A percentile compares a stretch with the other conserved stretches of the same genome.
Conservation (phyloP, 2,797 vertebrate genomes). For the Pristis pectinata region DNA sequence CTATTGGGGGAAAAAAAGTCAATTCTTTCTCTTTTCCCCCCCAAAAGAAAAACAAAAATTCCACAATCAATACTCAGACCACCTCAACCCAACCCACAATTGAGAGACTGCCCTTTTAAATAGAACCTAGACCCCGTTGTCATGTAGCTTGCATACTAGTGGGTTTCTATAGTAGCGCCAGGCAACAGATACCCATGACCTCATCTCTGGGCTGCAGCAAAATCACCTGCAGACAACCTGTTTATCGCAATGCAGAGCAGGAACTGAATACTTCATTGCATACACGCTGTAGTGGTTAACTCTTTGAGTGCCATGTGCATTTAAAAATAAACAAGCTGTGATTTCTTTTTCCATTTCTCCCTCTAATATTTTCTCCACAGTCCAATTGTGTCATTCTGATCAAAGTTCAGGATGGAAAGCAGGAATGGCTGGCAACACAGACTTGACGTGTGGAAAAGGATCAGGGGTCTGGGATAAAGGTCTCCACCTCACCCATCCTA, state of each 20-base stretch:
- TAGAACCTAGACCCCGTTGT: not conserved
- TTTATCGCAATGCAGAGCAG: conserved; percentile 68
- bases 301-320: not conserved
- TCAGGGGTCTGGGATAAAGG: not conserved
- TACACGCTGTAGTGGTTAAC: not conserved
- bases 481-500: not conserved
- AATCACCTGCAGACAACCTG: conserved; percentile 46
- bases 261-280: conserved; percentile 71
- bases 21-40: not conserved
- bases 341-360: too few relatives aligned
- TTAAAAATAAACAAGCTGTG: not conserved
- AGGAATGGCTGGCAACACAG: not conserved
- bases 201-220: conserved; percentile 51
- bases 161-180: conserved; percentile 50
- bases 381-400: not conserved
- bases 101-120: not conserved
- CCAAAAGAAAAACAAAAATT: not conserved
- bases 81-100: not conserved
- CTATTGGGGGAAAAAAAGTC: not conserved
- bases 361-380: not conserved
- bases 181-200: conserved; percentile 54
- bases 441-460: not conserved
- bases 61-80: too few relatives aligned
- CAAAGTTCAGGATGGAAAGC: not conserved
- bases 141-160: not conserved